Evolutionary conservation across 2,888 invertebrate species (phyloP).

Genomic region (Pedicia rivosa): DNA sequence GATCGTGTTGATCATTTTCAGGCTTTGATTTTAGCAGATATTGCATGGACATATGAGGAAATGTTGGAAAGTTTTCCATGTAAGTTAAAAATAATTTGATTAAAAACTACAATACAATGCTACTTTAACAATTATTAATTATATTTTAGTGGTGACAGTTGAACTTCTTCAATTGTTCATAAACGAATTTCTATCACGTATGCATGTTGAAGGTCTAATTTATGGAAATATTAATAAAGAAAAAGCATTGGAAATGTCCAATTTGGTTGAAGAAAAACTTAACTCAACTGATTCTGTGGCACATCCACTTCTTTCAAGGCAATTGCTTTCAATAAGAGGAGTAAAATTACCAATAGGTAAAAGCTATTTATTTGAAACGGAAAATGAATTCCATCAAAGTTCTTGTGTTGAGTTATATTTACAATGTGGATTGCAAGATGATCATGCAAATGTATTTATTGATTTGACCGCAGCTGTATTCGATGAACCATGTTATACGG

Average conservation of each 20-base stretch:
- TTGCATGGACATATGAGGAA: slow-evolving; percentile 81
- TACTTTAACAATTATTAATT: no score
- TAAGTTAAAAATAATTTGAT: slow-evolving; percentile 27
- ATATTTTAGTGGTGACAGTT: slow-evolving; percentile 57
- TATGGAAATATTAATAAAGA: slow-evolving; percentile 73
- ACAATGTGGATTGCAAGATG: slow-evolving; percentile 66
- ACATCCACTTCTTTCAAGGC: slow-evolving; percentile 63
- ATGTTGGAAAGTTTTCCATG: slow-evolving; percentile 63
- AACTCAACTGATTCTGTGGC: slow-evolving; percentile 27
- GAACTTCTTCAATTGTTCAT: slow-evolving; percentile 65
- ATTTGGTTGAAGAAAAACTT: slow-evolving; percentile 48
- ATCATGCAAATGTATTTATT: slow-evolving; percentile 58
- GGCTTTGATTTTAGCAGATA: slow-evolving; percentile 61
- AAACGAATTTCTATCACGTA: slow-evolving; percentile 58
- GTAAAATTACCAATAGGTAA: slow-evolving; percentile 66
- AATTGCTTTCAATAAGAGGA: slow-evolving; percentile 66
- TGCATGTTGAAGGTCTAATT: slow-evolving; percentile 79
- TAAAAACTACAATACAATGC: background rate
- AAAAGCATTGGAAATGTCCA: slow-evolving; percentile 53
- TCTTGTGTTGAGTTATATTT: slow-evolving; percentile 78
- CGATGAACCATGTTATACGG: slow-evolving; percentile 81
- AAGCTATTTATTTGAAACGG: slow-evolving; percentile 56
- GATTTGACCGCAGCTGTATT: slow-evolving; percentile 80
- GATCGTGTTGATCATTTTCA: slow-evolving; percentile 73
- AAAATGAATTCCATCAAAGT: slow-evolving; percentile 73